Base-by-base conservation (phyloP, 2,888 invertebrate species). In the Timema podura region DNA sequence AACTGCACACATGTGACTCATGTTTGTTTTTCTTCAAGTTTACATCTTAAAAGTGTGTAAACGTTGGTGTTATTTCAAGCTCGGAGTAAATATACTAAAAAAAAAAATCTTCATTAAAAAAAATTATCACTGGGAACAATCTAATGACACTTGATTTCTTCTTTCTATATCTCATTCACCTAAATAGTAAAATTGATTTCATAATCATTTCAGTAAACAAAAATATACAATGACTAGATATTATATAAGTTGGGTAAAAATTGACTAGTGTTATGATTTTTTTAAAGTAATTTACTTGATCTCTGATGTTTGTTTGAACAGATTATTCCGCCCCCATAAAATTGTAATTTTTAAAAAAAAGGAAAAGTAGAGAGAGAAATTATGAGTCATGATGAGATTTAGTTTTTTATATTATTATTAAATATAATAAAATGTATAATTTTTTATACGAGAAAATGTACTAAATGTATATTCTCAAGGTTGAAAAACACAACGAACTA, bases 401-500 rank as follows among this genome's bases (percentile, higher is more conserved):
- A 69, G 57, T 69, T 67, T 70, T 70, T 70, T 70, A 68, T 70
- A 70, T 64, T 67, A 70, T 64, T 59, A 48, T 47, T 65, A 47
- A 30, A 65, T 65, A 65, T 44, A 67, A 59, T 57, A 67, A 66
- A 64, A 64, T 70, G 68, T 70, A 70, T 68, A 70, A 70, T 70
- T 68, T 70, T 70, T 65, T 70, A 68, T 70, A 70, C 46, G 65
- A 30, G 64, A 59, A 45, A 54, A 68, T 70, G 68, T 68, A 65
- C 64, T 68, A 68, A 65, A 65, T 61, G 47, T 66, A 64, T 70
- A 61, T 70, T 70, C 68, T 70, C 68, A 61, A 70, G 70, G 70
- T 68, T 70, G 54, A 68, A 68, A 61, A 67, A 61, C 61, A 68
- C 70, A 68, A 70, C 68, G 68, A 70, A 68, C 51, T 68, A 57